Evolutionary conservation across 1,140 invertebrate species (phyloP).

Genomic region (Hirudo medicinalis): DNA sequence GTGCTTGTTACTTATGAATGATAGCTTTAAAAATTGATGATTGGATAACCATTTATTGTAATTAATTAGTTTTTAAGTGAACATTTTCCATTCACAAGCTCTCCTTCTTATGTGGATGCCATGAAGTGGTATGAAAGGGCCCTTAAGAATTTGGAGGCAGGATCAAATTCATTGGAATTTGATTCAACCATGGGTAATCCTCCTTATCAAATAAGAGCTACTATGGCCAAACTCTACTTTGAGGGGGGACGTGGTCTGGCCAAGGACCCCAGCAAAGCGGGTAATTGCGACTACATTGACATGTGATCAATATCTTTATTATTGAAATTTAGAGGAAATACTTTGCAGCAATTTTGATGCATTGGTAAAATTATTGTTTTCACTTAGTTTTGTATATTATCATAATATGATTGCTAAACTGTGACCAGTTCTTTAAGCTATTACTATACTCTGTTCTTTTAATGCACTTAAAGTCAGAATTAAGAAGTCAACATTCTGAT

Average conservation of each 20-base stretch:
- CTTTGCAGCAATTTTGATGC: not conserved
- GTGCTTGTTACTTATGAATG: too few species aligned
- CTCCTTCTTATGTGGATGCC: conserved; percentile 40
- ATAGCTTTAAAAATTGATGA: too few species aligned
- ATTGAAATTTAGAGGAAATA: too few species aligned
- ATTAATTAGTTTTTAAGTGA: too few species aligned
- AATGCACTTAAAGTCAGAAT: too few species aligned
- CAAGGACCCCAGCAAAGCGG: conserved; percentile 42
- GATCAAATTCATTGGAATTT: conserved; percentile 40
- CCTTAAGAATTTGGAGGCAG: conserved; percentile 34
- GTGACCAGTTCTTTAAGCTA: too few species aligned
- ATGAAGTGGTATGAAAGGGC: conserved; percentile 43
- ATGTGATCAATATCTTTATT: too few species aligned
- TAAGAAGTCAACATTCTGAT: too few species aligned
- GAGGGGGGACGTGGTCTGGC: conserved; percentile 42
- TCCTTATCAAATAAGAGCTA: conserved; percentile 41
- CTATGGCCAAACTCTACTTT: conserved; percentile 44
- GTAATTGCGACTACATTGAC: conserved; percentile 26
- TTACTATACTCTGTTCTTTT: too few species aligned
- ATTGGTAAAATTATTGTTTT: not conserved
- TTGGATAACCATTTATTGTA: too few species aligned
- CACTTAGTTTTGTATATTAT: too few species aligned
- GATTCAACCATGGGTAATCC: conserved; percentile 39
- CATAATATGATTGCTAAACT: not conserved
- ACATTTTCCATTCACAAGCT: not conserved